A percentile compares a stretch with the other conserved stretches of the same genome.
Evolutionary conservation across 2,888 invertebrate species (phyloP).

Genomic region (Monochamus alternatus): DNA sequence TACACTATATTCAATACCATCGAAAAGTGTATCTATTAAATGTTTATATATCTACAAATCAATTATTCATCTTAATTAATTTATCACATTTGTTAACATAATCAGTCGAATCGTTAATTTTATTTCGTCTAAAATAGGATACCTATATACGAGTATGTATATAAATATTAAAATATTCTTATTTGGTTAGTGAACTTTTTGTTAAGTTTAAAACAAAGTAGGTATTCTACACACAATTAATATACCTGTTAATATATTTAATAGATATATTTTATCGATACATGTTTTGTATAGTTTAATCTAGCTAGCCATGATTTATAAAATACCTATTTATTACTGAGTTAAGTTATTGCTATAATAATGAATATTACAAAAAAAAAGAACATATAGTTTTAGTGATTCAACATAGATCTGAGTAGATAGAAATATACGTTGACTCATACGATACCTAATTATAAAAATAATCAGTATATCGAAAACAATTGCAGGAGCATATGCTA

Average conservation of each 20-base stretch:
- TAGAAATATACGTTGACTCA: conserved; percentile 63
- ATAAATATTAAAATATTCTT: no score
- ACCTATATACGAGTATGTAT: no score
- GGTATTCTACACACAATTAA: neutral
- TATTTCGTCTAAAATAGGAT: no score
- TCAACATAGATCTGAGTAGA: conserved; percentile 65
- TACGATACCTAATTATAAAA: conserved; percentile 63
- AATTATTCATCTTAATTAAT: no score
- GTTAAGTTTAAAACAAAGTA: neutral
- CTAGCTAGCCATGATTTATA: conserved; percentile 54
- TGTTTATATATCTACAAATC: neutral
- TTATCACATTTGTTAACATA: neutral
- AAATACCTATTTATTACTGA: conserved; percentile 52
- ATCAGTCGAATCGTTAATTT: no score
- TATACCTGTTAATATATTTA: conserved; percentile 17
- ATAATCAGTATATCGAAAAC: conserved; percentile 67
- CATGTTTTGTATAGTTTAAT: conserved; percentile 52
- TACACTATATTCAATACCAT: conserved; percentile 42
- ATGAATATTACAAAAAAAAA: conserved; percentile 55
- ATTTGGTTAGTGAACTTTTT: no score
- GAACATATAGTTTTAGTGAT: conserved; percentile 64
- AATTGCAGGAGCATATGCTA: conserved; percentile 64
- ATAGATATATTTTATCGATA: conserved; percentile 38
- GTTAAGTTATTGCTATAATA: conserved; percentile 58
- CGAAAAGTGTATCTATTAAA: conserved; percentile 43